Evolutionary conservation across 2,797 vertebrate species (phyloP).

Genomic region (Centropyge bicolor): DNA sequence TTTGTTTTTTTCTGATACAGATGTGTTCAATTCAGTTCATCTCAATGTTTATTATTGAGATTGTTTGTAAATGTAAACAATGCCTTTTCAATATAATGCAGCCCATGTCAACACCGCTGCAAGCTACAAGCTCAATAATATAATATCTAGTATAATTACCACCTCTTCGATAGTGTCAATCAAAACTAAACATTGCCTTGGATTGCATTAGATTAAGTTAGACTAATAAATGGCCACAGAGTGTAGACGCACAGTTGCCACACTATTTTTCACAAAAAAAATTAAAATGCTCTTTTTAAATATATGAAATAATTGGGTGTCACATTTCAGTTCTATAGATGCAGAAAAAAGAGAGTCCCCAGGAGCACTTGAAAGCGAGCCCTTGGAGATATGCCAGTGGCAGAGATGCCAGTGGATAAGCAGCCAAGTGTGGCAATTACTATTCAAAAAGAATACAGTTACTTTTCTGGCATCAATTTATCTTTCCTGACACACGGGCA

Average conservation of each 20-base stretch:
- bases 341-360: conserved; percentile 12
- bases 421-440: conserved; percentile 61
- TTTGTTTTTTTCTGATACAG: not conserved
- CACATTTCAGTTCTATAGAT: conserved; percentile 10
- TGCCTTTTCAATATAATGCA: no score
- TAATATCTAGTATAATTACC: not conserved
- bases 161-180: not conserved
- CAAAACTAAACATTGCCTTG: not conserved
- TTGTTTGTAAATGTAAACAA: no score
- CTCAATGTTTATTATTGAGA: no score
- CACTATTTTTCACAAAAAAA: not conserved
- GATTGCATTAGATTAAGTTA: not conserved
- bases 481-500: conserved; percentile 53
- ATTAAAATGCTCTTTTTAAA: not conserved
- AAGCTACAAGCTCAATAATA: not conserved
- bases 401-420: conserved; percentile 38
- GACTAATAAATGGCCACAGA: not conserved
- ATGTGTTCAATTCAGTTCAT: not conserved
- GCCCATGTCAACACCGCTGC: not conserved
- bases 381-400: conserved; percentile 38
- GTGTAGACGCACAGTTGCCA: not conserved
- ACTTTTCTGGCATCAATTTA: conserved; percentile 50
- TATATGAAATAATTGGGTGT: not conserved
- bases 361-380: conserved; percentile 30
- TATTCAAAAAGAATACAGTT: conserved; percentile 52